Evolutionary conservation across 2,888 invertebrate genomes (phyloP).

Genomic region (Lydus trimaculatus): DNA sequence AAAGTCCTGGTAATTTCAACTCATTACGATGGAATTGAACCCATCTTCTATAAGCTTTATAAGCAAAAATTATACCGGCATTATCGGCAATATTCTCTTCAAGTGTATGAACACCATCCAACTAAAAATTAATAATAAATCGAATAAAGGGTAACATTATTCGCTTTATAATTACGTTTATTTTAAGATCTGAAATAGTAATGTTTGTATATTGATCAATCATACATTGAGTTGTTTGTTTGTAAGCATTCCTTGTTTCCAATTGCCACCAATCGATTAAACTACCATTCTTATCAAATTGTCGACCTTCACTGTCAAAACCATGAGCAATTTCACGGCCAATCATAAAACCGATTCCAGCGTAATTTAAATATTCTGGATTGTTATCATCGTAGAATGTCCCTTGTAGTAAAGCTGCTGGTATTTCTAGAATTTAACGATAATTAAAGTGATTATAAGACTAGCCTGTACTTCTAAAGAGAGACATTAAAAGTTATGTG

Average conservation of each 20-base stretch:
- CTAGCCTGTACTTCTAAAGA: too few species aligned
- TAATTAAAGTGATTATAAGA: too few species aligned
- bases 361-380: slow-evolving; percentile 87
- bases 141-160: not conserved
- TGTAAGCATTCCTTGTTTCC: slow-evolving; percentile 60
- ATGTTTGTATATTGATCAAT: slow-evolving; percentile 90
- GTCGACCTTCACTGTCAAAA: slow-evolving; percentile 84
- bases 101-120: slow-evolving; percentile 71
- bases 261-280: slow-evolving; percentile 67
- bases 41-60: slow-evolving; percentile 28
- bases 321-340: slow-evolving; percentile 89
- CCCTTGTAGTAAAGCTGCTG: slow-evolving; percentile 88
- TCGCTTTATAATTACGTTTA: slow-evolving; percentile 23
- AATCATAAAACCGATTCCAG: slow-evolving; percentile 84
- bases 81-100: slow-evolving; percentile 94
- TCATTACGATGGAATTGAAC: slow-evolving; percentile 19
- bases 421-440: slow-evolving; percentile 72
- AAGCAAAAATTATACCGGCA: slow-evolving; percentile 89
- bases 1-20: slow-evolving; percentile 23
- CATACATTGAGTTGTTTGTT: slow-evolving; percentile 83
- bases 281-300: slow-evolving; percentile 87
- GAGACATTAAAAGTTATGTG: too few species aligned
- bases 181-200: slow-evolving; percentile 73
- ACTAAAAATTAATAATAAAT: slow-evolving; percentile 18
- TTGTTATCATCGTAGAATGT: slow-evolving; percentile 84